Percentiles rank a stretch among this genome's conserved stretches.
Evolutionary conservation across 2,113 vertebrate genomes (phyloP).

Genomic region (Erythrocebus patas): DNA sequence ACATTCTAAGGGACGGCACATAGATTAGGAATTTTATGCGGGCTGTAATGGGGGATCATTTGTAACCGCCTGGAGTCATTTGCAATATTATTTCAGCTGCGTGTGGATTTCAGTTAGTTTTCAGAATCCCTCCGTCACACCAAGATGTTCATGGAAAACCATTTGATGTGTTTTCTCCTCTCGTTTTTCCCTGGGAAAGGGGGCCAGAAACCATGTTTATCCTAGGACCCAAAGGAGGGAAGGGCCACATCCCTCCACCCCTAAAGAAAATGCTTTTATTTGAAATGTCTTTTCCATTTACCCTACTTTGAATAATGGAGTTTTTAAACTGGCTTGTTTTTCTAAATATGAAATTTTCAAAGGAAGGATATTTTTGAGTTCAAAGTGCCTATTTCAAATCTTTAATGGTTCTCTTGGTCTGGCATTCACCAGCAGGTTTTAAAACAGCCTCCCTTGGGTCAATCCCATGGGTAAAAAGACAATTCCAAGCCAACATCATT

Average conservation of each 20-base stretch:
- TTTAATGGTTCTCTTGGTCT: constrained; percentile 8
- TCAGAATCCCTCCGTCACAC: neutral
- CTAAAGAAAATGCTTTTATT: constrained; percentile 30
- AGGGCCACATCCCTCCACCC: neutral
- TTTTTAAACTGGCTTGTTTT: constrained; percentile 19
- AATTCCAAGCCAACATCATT: neutral
- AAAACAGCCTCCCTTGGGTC: neutral
- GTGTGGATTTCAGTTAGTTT: neutral
- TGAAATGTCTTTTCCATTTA: constrained; percentile 44
- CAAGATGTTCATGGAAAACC: neutral
- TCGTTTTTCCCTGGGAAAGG: neutral
- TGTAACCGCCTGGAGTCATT: neutral
- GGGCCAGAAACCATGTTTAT: neutral
- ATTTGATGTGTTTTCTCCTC: neutral
- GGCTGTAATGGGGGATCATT: neutral
- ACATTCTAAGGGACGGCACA: neutral
- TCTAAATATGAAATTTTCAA: constrained; percentile 57
- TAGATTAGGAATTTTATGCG: neutral
- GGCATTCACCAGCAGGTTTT: neutral
- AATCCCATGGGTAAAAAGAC: neutral
- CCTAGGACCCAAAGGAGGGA: constrained; percentile 23
- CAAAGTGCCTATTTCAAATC: neutral
- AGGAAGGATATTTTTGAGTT: constrained; percentile 47
- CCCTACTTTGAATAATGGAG: constrained; percentile 25
- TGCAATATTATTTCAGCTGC: constrained; percentile 65